Evolutionary conservation across 2,888 invertebrate species (phyloP).

Genomic region (Philaethria dido): DNA sequence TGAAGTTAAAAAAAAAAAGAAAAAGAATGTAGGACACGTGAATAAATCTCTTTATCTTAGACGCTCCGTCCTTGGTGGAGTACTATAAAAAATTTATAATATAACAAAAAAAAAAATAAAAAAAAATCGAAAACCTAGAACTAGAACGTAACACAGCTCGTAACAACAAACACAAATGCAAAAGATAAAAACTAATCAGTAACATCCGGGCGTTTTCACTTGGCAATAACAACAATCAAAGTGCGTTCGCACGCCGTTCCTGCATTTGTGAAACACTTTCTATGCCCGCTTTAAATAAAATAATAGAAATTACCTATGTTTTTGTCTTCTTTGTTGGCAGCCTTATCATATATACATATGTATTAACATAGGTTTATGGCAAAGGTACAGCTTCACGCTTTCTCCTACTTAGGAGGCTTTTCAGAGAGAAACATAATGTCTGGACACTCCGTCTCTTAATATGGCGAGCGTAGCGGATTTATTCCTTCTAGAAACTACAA

Average conservation of each 20-base stretch:
- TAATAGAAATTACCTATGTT: conserved; percentile 20
- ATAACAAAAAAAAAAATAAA: no score
- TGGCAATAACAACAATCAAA: conserved; percentile 57
- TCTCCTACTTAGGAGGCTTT: no score
- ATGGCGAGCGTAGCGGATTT: no score
- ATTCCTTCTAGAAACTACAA: no score
- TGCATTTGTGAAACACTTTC: conserved; percentile 45
- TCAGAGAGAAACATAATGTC: no score
- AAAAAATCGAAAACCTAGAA: background rate
- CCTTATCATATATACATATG: conserved; percentile 8
- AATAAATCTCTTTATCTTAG: no score
- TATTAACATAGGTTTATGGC: background rate
- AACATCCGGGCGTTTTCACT: conserved; percentile 77
- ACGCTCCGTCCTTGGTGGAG: no score
- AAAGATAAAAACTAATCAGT: conserved; percentile 68
- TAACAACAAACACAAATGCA: conserved; percentile 33
- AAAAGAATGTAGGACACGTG: no score
- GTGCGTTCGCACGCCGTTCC: conserved; percentile 43
- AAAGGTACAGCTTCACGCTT: background rate
- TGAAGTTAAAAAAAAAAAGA: no score
- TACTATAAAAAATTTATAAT: no score
- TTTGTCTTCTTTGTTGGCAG: conserved; percentile 1
- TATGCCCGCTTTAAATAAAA: conserved; percentile 28
- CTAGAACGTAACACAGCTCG: background rate
- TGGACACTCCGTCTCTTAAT: no score